Evolutionary conservation across 2,113 vertebrate genomes (phyloP).

Genomic region (Ictalurus punctatus): DNA sequence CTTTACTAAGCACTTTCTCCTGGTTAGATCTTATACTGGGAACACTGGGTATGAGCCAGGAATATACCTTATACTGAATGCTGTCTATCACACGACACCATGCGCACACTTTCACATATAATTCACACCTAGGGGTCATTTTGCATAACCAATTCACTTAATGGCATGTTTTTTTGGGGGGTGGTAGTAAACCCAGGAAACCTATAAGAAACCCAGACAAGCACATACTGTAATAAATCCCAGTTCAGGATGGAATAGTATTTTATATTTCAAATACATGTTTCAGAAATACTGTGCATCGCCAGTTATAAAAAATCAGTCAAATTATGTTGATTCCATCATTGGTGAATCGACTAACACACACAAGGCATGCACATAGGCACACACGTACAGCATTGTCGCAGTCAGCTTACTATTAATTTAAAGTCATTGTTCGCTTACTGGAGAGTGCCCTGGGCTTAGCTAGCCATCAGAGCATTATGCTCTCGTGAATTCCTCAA

Average conservation of each 20-base stretch:
- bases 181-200: background rate
- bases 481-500: slow-evolving; percentile 61
- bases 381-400: slow-evolving; percentile 2
- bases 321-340: background rate
- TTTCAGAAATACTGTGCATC: background rate
- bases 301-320: background rate
- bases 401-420: slow-evolving; percentile 17
- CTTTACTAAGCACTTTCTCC: background rate
- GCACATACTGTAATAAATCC: background rate
- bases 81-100: background rate
- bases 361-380: background rate
- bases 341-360: background rate
- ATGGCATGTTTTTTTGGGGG: background rate
- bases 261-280: background rate
- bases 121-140: background rate
- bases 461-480: slow-evolving; percentile 41
- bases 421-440: slow-evolving; percentile 44
- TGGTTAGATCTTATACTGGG: background rate
- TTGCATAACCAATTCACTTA: background rate
- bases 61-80: background rate
- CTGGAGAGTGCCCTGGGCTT: slow-evolving; percentile 42
- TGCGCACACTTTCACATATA: background rate
- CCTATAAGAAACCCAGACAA: background rate
- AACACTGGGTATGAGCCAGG: background rate
- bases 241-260: background rate